Evolutionary conservation across 2,888 invertebrate species (phyloP), one percentile per base, ranked within the genome.

Genomic region (Notodonta ziczac): DNA sequence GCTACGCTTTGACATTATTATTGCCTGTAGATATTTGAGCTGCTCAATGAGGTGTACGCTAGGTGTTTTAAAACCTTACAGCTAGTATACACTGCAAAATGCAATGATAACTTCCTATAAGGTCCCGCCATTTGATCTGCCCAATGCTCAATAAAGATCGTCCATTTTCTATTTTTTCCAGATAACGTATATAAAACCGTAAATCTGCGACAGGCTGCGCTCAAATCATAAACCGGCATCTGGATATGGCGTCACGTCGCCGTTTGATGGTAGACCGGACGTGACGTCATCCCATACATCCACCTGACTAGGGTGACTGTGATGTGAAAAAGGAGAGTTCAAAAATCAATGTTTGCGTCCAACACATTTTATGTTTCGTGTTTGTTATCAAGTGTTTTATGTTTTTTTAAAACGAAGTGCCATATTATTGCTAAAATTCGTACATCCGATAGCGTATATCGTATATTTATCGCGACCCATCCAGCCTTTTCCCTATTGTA

Each of bases 201-300:
- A 55, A 56, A 56, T 44, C 55, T 16, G 40, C 55, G 40, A 55
- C 42, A 14, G 35, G 7, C 12, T 44, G 42, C 39, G 5, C 42
- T 24, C 42, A 56, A 56, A 56, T 56, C 14, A 56, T 56, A 56
- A 56, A 44, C 24, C 56, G 12, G 44, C 55, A 51, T 50, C 56
- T n/a, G 51, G 42, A 50, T 56, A 60, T 56, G 59, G 55, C 48
- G 48, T 60, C 68, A 66, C 65, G 66, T 66, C 57, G 64, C 59
- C 32, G 40, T n/a, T 60, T 64, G 62, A 69, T 69, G 68, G 63
- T 7, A 24, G 13, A 55, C 60, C 61, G 53, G 57, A 66, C 69
- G 69, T 69, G 69, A 66, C 64, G 69, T 64, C 69, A 66, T 66
- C 59, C 57, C 60, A 39, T 48, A 57, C 58, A 51, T 57, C 39